These are phyloP conservation scores for Bos javanicus DNA, from an alignment of 2,113 vertebrate species.

Conservation along the genomic window DNA sequence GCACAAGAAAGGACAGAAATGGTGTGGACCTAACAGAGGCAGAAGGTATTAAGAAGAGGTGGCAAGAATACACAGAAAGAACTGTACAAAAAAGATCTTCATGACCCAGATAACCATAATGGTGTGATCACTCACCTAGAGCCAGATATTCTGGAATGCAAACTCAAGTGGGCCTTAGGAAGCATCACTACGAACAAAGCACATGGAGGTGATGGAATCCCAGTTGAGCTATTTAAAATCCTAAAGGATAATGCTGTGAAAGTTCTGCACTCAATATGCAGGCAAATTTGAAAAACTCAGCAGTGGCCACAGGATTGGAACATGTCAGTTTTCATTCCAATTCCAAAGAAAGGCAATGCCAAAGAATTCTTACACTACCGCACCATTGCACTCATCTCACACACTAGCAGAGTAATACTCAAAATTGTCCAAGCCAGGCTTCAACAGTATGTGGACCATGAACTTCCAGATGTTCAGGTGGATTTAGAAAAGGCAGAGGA, in stretches of 20 bases:
- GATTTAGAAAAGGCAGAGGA: not conserved
- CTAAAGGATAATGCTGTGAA: not conserved
- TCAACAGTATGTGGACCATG: rapidly evolving
- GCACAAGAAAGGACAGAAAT: not conserved
- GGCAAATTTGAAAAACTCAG: not conserved
- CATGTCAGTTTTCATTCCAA: not conserved
- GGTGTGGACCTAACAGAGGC: not conserved
- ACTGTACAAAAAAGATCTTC: not conserved
- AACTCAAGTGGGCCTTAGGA: not conserved
- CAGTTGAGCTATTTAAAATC: not conserved
- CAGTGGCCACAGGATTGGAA: not conserved
- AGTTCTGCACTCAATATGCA: not conserved
- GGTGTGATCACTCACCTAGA: not conserved
- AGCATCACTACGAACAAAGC: not conserved
- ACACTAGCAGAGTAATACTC: not conserved
- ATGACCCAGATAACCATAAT: not conserved
- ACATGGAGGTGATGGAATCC: not conserved
- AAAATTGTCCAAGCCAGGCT: not conserved
- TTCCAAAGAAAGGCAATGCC: not conserved
- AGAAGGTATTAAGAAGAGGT: not conserved
- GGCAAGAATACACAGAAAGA: not conserved
- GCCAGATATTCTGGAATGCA: not conserved
- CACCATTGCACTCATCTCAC: not conserved
- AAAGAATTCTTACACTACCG: not conserved
- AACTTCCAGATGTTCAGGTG: not conserved